These are phyloP conservation scores for Petroica traversi DNA, from an alignment of 2,113 vertebrate species.

Conservation along the genomic window DNA sequence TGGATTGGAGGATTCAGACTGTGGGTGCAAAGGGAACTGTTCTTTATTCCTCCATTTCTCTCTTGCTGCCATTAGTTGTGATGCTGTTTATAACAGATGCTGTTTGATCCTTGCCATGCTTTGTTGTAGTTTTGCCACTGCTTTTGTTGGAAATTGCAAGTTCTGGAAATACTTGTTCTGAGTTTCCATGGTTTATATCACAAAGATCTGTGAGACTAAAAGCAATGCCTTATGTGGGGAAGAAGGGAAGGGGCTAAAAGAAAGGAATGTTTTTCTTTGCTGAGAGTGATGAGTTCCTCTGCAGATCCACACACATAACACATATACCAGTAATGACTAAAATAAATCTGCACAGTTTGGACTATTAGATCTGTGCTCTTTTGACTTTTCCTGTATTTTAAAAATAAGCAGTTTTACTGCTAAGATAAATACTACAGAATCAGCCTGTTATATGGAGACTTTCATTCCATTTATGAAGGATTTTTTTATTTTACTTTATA, in stretches of 20 bases:
- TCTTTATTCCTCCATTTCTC: not conserved
- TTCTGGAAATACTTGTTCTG: not conserved
- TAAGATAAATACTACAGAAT: not conserved
- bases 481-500: not conserved
- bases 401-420: not conserved
- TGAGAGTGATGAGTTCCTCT: not conserved
- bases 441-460: not conserved
- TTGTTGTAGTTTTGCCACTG: not conserved
- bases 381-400: not conserved
- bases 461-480: not conserved
- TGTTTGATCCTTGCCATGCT: not conserved
- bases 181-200: not conserved
- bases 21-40: not conserved
- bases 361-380: not conserved
- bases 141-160: not conserved
- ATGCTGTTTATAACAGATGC: not conserved
- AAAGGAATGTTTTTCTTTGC: not conserved
- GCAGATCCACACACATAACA: not conserved
- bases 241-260: not conserved
- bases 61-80: not conserved
- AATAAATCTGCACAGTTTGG: not conserved
- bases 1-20: not conserved
- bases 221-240: not conserved
- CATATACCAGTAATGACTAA: not conserved
- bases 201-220: not conserved